Base-by-base conservation (phyloP, 2,888 invertebrate genomes). In the Agriotes lineatus region DNA sequence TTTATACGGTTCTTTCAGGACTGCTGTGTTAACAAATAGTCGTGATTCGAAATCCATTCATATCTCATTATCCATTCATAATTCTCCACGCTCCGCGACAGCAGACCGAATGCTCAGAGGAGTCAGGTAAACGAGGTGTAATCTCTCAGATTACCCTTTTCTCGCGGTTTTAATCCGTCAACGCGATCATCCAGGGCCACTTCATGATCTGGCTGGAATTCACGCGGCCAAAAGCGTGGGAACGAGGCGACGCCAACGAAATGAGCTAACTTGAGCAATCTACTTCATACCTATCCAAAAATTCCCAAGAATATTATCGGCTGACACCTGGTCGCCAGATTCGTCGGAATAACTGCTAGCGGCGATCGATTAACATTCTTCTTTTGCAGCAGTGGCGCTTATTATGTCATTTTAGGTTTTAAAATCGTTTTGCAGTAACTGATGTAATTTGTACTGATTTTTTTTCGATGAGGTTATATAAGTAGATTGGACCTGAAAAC, bases 151-250 rank as follows among this genome's bases (percentile, higher is more conserved):
- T 50, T 50, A 30, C 50, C 50, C 50, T 14, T 35, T 19, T 56
- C 20, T 39, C 19, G 56, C 37, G 56, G 37, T 56, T 56, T 56
- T 39, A 16, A 39, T 56, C 56, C 12, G 56, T 56, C 56, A 39
- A 9, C 22, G n/a, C 12, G 19, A 22, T 37, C 39, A 56, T 56
- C 35, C 19, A 56, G 1, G 5, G 2, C 20, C 35, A 56, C 56
- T 56, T 56, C 18, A 39, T 5, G n/a, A 18, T 19, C n/a, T n/a
- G n/a, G 14, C 7, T 19, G 56, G 35, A 56, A 56, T 25, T 56
- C 20, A 37, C 18, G 35, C 37, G 35, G 18, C 25, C 25, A 25
- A 25, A 18, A 37, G 20, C 56, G 56, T 56, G 56, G 56, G 56
- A 56, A 56, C 3, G 52, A 3, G 25, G n/a, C 14, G 30, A 3